Evolutionary conservation across 2,888 invertebrate species (phyloP), one percentile per base, ranked within the genome.

Genomic region (Trichopria drosophilae): DNA sequence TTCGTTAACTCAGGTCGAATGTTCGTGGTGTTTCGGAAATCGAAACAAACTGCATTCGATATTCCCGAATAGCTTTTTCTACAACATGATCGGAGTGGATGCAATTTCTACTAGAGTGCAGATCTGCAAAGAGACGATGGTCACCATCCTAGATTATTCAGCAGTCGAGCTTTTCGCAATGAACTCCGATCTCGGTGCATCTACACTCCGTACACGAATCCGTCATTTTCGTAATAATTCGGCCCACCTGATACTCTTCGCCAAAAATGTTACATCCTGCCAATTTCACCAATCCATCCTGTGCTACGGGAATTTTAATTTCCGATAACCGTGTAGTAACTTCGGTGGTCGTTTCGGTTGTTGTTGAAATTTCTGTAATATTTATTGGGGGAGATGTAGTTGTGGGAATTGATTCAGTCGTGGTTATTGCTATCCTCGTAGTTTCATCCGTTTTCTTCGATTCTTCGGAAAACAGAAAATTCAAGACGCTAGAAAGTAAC

Each of bases 191-290:
- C 70, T 90, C 88, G 29, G 91, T 90, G 77, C 93, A 93, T 76
- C 86, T 86, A 75, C 93, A 93, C 76, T 89, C 88, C 60, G 86
- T 81, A 75, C 93, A 93, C 10, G 87, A 84, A 49, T 85, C 85
- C 5, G 91, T 90, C 54, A 93, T 77, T 77, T 93, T 91, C 2
- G 86, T 81, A 62, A 93, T 91, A 60, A 90, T 86, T 65, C 85
- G 81, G 3, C 89, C 90, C 7, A 92, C 88, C 18, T 87, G 81
- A 73, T 92, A 92, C 88, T 92, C 92, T 57, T 87, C 81, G 5
- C 93, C 93, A 67, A 92, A 92, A 64, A 93, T 92, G 76, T 93
- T 93, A 70, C 93, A 93, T 1, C 92, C 92, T 9, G 90, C 90
- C 55, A 92, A 73, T 74, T 90, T 91, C 34, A 89, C 76, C 41